A percentile compares a stretch with the other conserved stretches of the same genome.
Conservation (phyloP, 2,797 vertebrate species). For the Sandelia bainsii region DNA sequence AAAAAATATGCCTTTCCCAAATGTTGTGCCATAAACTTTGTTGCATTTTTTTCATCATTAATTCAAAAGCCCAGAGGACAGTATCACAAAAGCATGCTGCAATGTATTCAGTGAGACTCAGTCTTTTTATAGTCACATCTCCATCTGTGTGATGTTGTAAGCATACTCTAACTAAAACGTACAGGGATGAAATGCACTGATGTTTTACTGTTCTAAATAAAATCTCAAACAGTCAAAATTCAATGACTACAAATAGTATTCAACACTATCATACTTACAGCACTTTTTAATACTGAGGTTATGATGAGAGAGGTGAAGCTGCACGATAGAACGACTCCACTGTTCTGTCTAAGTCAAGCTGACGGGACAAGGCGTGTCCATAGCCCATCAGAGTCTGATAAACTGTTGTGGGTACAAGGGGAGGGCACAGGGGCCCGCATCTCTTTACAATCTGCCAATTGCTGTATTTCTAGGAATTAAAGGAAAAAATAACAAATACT, state of each 20-base stretch:
- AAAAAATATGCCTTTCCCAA: background rate
- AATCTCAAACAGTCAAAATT: no score
- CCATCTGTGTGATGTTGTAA: no score
- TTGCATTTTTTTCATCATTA: background rate
- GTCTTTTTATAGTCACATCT: no score
- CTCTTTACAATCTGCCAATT: background rate
- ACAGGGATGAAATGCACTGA: no score
- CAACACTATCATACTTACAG: background rate
- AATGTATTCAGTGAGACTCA: background rate
- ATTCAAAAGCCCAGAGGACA: background rate
- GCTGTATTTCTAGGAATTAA: background rate
- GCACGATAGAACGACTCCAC: conserved; percentile 17
- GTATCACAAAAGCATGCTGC: background rate
- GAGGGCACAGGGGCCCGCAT: background rate
- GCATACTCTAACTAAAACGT: background rate
- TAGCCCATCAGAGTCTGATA: conserved; percentile 6
- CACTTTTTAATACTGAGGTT: background rate
- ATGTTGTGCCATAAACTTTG: background rate
- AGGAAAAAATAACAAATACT: background rate
- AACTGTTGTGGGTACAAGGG: conserved; percentile 7
- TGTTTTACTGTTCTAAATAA: no score
- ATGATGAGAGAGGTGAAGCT: background rate
- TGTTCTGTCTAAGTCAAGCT: conserved; percentile 8
- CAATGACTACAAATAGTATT: no score
- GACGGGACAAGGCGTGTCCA: conserved; percentile 32